Percentiles rank a stretch among this genome's conserved stretches.
phyloP scores from a whole-genome alignment of 1,140 invertebrate genomes.

The Oncopodura yosiiana region DNA sequence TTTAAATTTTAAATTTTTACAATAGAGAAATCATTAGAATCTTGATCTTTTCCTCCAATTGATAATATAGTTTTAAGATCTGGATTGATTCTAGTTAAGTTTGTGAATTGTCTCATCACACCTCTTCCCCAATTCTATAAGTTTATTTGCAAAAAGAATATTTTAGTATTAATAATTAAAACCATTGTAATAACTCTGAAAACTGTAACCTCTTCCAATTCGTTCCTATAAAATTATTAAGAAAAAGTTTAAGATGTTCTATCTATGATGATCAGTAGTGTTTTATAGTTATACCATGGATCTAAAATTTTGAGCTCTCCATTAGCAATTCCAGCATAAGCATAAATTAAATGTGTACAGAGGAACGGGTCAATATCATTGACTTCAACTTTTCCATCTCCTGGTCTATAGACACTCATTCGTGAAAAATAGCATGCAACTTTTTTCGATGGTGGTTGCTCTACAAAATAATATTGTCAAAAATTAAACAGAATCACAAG shows the following conservation, averaged over 20 bases:
- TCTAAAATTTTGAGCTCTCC: conserved; percentile 59
- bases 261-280: conserved; percentile 73
- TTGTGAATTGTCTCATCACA: no score
- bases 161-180: no score
- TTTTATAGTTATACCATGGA: conserved; percentile 59
- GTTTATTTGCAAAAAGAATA: no score
- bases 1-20: no score
- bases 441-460: no score
- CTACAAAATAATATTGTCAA: no score
- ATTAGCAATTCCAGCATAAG: conserved; percentile 69
- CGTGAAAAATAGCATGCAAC: no score
- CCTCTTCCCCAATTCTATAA: no score
- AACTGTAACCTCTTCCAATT: conserved; percentile 47
- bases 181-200: no score
- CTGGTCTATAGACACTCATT: conserved; percentile 75
- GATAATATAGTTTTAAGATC: conserved; percentile 52
- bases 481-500: no score
- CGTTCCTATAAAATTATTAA: no score
- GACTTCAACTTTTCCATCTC: conserved; percentile 68
- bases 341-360: conserved; percentile 80
- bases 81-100: no score
- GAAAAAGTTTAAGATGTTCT: conserved; percentile 64
- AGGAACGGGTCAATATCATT: conserved; percentile 66
- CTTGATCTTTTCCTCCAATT: conserved; percentile 56
- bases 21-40: conserved; percentile 51